A percentile compares a stretch with the other conserved stretches of the same genome.
Evolutionary conservation across 2,113 vertebrate genomes (phyloP).

Genomic region (Phodopus roborovskii): DNA sequence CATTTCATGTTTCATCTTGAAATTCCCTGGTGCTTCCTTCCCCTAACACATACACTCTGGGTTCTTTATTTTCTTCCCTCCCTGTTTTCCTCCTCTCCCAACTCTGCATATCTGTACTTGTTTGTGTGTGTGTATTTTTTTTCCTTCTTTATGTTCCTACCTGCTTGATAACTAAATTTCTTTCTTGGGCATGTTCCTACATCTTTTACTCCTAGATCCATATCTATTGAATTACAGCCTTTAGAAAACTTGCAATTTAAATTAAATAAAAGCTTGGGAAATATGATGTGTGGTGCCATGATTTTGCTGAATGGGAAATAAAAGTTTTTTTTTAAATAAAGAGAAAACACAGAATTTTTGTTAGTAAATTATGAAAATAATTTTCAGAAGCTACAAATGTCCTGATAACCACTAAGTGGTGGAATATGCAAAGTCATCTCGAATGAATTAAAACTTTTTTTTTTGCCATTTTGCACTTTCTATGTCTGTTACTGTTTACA

Average conservation of each 20-base stretch:
- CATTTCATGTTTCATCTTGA: not conserved
- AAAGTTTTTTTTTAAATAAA: not conserved
- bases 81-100: not conserved
- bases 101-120: not conserved
- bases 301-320: not conserved
- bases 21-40: not conserved
- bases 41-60: not conserved
- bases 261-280: not conserved
- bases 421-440: constrained; percentile 61
- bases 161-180: not conserved
- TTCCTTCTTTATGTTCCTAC: not conserved
- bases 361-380: constrained; percentile 53
- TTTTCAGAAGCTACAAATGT: constrained; percentile 74
- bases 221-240: not conserved
- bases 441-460: constrained; percentile 76
- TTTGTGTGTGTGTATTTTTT: constrained; percentile 6
- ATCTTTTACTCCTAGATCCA: not conserved
- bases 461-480: constrained; percentile 68
- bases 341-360: constrained; percentile 65
- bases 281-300: not conserved
- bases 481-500: constrained; percentile 67
- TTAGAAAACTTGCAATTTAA: constrained; percentile 9
- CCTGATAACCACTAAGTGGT: constrained; percentile 66
- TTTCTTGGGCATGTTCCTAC: not conserved
- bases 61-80: not conserved